Base-by-base conservation (phyloP, 92 coral and sea anemone genomes). In the Zoanthus gigantus region DNA sequence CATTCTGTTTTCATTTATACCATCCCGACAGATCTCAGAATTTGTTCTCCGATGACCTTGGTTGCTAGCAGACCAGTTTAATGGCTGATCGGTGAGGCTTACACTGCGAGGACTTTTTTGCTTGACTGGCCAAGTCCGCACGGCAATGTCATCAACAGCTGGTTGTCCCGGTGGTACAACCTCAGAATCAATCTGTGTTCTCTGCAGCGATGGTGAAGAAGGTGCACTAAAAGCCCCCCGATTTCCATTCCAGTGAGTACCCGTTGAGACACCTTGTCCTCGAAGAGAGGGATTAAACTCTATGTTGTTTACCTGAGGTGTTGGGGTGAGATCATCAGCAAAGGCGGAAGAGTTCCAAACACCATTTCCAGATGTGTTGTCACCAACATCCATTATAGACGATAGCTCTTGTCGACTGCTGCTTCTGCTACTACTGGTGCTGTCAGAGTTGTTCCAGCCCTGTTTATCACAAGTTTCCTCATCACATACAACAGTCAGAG, bases 211-310 rank as follows among this genome's bases (percentile, higher is more conserved):
- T 14, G 99, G 99, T 16, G 99, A 97, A 12, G 99, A 97, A 9
- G 99, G 99, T 7, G 99, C 99, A 84, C 99, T 97, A 71, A 92
- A 94, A 7, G 99, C 99, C 85, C 97, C 98, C 60, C 99, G 88
- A 15, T 84, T 93, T 0, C 98, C 90, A 8, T 89, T 87, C 99
- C 99, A 97, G 79, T 96, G 95, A 18, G 93, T 34, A 17, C 91
- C 91, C 11, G 82, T 85, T 5, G 92, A 90, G 9, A 75, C 83
- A 6, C 91, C 89, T 47, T 87, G 96, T 77, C 92, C 98, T 57
- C 95, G 98, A 68, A 94, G 93, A 45, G 99, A 88, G 18, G 96
- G 81, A 61, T 83, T 89, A 34, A 90, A 87, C 66, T 92, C 93
- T n/a, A 79, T 74, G 46, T 69, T 85, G 42, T 89, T 82, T 83